Evolutionary conservation across 2,797 vertebrate genomes (phyloP).

Genomic region (Brachyalestes nurse): DNA sequence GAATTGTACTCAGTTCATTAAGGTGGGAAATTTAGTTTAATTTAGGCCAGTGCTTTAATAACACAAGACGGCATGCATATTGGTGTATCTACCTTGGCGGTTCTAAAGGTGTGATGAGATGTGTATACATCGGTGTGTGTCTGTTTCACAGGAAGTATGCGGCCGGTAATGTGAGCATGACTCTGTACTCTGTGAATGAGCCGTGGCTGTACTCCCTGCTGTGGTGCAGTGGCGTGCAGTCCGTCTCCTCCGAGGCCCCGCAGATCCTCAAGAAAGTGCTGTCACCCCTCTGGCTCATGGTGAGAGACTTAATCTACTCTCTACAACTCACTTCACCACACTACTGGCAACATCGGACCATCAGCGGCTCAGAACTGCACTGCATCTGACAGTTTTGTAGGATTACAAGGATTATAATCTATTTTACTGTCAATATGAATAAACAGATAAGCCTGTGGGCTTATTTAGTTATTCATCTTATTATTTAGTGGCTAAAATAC

Average conservation of each 20-base stretch:
- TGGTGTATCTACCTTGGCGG: too few species aligned
- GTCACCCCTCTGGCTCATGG: slow-evolving; percentile 94
- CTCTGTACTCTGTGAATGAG: slow-evolving; percentile 88
- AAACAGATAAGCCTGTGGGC: neutral
- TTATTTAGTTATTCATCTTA: too few species aligned
- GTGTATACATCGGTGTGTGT: slow-evolving; percentile 20
- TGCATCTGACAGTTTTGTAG: neutral
- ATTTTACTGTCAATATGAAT: neutral
- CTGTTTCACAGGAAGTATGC: slow-evolving; percentile 79
- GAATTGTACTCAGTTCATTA: too few species aligned
- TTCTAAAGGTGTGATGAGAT: too few species aligned
- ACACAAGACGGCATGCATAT: too few species aligned
- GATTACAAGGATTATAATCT: too few species aligned
- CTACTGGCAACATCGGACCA: neutral
- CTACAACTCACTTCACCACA: neutral
- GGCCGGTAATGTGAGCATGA: slow-evolving; percentile 83
- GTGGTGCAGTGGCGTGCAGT: slow-evolving; percentile 90
- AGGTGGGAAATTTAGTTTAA: too few species aligned
- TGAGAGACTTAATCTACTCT: slow-evolving; percentile 66
- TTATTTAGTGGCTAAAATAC: neutral
- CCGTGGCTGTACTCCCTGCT: slow-evolving; percentile 95
- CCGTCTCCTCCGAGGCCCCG: slow-evolving; percentile 90
- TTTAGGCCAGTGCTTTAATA: too few species aligned
- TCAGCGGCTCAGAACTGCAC: neutral
- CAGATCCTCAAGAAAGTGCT: slow-evolving; percentile 88